These are phyloP conservation scores for Pterois miles DNA, from an alignment of 2,797 vertebrate species.

Conservation along the genomic window DNA sequence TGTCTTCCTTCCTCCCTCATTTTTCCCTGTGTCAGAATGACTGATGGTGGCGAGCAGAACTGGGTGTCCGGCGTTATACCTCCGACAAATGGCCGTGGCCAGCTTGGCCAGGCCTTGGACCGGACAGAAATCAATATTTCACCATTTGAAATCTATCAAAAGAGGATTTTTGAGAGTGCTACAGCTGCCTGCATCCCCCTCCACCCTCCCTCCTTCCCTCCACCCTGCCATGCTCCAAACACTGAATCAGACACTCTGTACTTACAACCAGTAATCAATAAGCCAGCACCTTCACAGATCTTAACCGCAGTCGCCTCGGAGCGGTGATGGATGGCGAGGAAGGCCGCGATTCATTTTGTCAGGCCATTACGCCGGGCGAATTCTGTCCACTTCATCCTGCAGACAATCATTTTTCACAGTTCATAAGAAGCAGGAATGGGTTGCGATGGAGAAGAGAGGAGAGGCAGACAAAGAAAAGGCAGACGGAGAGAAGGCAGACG, in stretches of 20 bases:
- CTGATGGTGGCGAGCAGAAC: slow-evolving; percentile 82
- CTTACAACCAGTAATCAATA: slow-evolving; percentile 82
- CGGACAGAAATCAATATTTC: slow-evolving; percentile 96
- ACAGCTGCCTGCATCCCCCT: slow-evolving; percentile 36
- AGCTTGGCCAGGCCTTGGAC: slow-evolving; percentile 71
- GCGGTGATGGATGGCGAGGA: slow-evolving; percentile 79
- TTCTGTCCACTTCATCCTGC: slow-evolving; percentile 80
- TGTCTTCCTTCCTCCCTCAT: slow-evolving; percentile 62
- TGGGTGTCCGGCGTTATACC: slow-evolving; percentile 69
- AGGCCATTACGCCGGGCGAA: slow-evolving; percentile 76
- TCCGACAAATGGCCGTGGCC: slow-evolving; percentile 72
- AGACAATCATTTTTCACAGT: slow-evolving; percentile 81
- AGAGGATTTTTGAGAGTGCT: slow-evolving; percentile 52
- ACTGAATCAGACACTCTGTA: slow-evolving; percentile 81
- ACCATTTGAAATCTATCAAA: slow-evolving; percentile 98
- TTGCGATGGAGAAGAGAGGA: slow-evolving; percentile 34
- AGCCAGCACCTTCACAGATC: slow-evolving; percentile 80
- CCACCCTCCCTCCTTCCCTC: not conserved
- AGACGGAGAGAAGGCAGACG: slow-evolving; percentile 22
- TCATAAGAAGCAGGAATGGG: slow-evolving; percentile 76
- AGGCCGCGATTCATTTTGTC: slow-evolving; percentile 81
- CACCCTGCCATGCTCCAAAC: slow-evolving; percentile 49
- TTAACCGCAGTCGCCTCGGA: slow-evolving; percentile 74
- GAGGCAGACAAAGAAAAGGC: not conserved
- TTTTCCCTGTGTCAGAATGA: slow-evolving; percentile 86